Conservation (phyloP, 2,113 vertebrate species). For the Columba janthina region DNA sequence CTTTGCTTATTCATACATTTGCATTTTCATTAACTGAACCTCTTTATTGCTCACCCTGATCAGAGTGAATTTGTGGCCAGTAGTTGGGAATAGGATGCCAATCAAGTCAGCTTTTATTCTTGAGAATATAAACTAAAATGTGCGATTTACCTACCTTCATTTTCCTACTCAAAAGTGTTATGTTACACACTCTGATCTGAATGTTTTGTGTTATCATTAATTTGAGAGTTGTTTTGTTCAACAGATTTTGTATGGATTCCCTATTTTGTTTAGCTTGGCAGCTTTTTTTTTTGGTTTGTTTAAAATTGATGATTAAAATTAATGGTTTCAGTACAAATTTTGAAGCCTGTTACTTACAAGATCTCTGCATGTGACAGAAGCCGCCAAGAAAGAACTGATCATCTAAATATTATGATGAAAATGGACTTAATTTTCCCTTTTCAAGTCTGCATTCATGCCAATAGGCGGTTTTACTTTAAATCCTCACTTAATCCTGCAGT, state of each 20-base stretch:
- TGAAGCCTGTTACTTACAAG: not conserved
- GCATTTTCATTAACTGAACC: not conserved
- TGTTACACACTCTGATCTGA: not conserved
- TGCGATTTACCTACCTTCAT: not conserved
- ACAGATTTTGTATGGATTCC: not conserved
- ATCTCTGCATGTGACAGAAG: not conserved
- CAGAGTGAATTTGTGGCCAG: not conserved
- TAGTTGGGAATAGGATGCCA: not conserved
- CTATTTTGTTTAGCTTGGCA: not conserved
- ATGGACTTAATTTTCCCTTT: not conserved
- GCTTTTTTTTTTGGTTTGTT: not conserved
- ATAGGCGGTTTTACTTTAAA: not conserved
- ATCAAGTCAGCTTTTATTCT: not conserved
- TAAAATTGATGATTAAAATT: not conserved
- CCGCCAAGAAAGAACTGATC: constrained; percentile 1
- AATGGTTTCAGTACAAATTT: not conserved
- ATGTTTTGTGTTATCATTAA: not conserved
- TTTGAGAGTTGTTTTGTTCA: not conserved
- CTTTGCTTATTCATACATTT: not conserved
- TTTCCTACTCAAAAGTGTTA: rapidly evolving
- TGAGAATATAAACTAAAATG: rapidly evolving
- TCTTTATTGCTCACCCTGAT: not conserved
- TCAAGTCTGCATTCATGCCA: not conserved
- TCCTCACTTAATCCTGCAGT: not conserved
- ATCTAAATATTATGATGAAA: constrained; percentile 3